Evolutionary conservation across 1,140 invertebrate species (phyloP), one percentile per base, ranked within the genome.

Genomic region (Myzus persicae): DNA sequence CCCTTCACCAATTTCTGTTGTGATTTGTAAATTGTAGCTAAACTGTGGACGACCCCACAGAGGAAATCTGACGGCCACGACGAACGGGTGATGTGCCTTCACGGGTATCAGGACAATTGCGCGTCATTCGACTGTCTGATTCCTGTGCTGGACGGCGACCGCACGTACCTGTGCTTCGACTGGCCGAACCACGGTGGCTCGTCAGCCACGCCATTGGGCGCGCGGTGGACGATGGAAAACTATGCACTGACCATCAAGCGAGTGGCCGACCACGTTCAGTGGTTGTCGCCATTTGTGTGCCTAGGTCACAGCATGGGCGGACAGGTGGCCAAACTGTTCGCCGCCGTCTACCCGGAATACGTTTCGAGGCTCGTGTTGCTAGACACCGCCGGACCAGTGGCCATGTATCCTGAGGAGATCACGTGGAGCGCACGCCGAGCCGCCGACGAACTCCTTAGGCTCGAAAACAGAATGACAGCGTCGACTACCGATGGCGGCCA

Each of bases 21-120:
- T 67, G 59, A 67, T 76, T 76, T 76, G 76, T 95, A 96, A 76
- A n/a, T 76, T 76, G 87, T 95, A 96, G 96, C 95, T 44, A 96
- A 97, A 95, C 95, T 96, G 44, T 97, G 97, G 96, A 97, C 97
- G 14, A 94, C 96, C 93, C 95, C 94, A 94, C 94, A 44, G 95
- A 96, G 81, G n/a, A 76, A 76, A 76, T 38, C 22, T 24, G 48
- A 20, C 94, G 9, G 1, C 31, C 31, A 11, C 7, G 85, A 11
- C 46, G 95, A 95, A 24, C 95, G 95, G 1, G 95, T 97, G 3
- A 95, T 99, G 51, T 97, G 97, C 11, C 95, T 98, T 26, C 98
- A 99, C 95, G 98, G 98, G 84, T 98, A 98, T 96, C 97, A 98
- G 95, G 98, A 98, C 95, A 99, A 98, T 94, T 97, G 97, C 84